Conservation (phyloP, 2,797 vertebrate species). For the Anguilla marmorata region DNA sequence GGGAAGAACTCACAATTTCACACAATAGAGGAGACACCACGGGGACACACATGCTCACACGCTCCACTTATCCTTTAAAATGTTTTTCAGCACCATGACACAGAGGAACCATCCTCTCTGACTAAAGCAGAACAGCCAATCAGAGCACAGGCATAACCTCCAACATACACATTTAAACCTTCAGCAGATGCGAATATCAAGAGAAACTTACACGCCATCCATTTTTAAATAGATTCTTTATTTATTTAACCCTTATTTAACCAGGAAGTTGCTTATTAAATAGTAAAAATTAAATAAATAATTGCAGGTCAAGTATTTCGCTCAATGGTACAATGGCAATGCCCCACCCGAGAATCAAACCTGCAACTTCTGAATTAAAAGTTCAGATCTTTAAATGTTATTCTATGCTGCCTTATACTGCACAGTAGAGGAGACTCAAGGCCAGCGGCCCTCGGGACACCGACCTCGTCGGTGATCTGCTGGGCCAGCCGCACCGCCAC, state of each 20-base stretch:
- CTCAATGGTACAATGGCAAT: neutral
- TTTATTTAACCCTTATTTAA: too few relatives aligned
- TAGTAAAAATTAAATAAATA: too few relatives aligned
- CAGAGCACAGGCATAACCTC: neutral
- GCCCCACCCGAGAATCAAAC: neutral
- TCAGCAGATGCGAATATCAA: too few relatives aligned
- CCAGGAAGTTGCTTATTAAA: too few relatives aligned
- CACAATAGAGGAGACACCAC: neutral
- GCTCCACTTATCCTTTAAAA: neutral
- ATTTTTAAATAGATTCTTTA: too few relatives aligned
- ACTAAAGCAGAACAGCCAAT: neutral
- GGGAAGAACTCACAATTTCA: neutral
- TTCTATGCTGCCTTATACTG: neutral
- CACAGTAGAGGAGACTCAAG: neutral
- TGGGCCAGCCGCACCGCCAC: conserved; percentile 98
- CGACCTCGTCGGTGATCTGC: conserved; percentile 98
- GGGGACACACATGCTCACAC: neutral
- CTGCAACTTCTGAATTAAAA: neutral
- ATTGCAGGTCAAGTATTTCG: too few relatives aligned
- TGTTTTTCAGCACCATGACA: neutral
- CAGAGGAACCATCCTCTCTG: neutral
- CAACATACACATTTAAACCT: neutral
- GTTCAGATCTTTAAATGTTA: neutral
- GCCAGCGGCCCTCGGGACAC: conserved; percentile 30
- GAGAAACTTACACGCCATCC: too few relatives aligned